These are phyloP conservation scores for Xiphorhynchus elegans DNA, from an alignment of 2,113 vertebrate species.

Conservation along the genomic window DNA sequence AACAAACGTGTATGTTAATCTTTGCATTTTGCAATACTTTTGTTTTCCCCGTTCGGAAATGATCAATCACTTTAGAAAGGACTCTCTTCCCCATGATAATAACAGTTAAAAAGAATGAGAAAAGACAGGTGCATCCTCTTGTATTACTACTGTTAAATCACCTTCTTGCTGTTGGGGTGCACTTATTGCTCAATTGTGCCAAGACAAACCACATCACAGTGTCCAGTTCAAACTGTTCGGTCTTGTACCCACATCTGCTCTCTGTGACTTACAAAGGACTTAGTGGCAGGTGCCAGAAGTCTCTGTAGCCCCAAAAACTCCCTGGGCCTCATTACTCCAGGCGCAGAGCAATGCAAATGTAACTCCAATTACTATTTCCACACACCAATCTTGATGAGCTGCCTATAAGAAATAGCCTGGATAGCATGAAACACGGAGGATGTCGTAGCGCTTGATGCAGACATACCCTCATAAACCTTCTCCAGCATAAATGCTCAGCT, in stretches of 20 bases:
- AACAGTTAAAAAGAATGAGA: not conserved
- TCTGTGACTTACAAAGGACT: not conserved
- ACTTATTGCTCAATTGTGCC: rapidly evolving
- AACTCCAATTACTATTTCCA: not conserved
- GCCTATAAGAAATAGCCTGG: not conserved
- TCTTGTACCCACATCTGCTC: not conserved
- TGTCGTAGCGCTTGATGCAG: not conserved
- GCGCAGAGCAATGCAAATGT: not conserved
- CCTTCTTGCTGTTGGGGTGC: not conserved
- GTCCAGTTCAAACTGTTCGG: not conserved
- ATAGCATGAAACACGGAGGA: rapidly evolving
- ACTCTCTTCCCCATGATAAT: not conserved
- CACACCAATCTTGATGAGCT: not conserved
- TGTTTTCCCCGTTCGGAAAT: not conserved
- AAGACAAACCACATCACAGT: rapidly evolving
- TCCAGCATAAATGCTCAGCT: not conserved
- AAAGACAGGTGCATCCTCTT: not conserved
- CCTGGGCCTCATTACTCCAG: not conserved
- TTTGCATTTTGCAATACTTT: not conserved
- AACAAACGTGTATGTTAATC: not conserved
- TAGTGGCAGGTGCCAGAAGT: not conserved
- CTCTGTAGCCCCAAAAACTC: not conserved
- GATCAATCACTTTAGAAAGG: not conserved
- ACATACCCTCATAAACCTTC: not conserved
- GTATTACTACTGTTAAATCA: not conserved